Conservation (phyloP, 2,113 vertebrate genomes). For the Fulmarus glacialis region DNA sequence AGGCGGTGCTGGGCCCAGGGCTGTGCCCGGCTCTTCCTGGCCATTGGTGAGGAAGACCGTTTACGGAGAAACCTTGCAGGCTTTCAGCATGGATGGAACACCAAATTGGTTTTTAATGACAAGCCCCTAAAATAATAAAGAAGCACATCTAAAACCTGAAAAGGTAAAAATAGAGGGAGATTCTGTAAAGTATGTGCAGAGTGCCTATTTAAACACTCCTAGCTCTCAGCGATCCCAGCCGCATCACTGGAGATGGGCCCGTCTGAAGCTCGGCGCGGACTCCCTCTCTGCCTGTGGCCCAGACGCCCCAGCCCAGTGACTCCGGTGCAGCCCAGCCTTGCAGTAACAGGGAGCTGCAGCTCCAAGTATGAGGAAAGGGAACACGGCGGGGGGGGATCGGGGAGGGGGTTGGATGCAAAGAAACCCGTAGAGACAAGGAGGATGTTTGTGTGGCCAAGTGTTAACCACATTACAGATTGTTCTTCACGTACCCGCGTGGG, state of each 20-base stretch:
- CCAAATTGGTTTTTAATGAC: neutral
- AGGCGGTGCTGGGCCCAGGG: fast-evolving
- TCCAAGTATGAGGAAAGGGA: neutral
- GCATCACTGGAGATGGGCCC: fast-evolving
- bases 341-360: neutral
- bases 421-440: neutral
- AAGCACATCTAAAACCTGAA: neutral
- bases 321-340: neutral
- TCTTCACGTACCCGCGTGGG: fast-evolving
- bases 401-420: neutral
- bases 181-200: fast-evolving
- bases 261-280: fast-evolving
- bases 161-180: neutral
- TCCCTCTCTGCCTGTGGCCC: neutral
- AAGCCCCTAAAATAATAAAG: neutral
- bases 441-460: fast-evolving
- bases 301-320: neutral
- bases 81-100: fast-evolving
- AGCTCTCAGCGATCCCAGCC: fast-evolving
- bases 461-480: neutral
- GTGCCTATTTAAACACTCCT: fast-evolving
- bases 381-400: fast-evolving
- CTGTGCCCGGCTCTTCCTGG: neutral
- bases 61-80: neutral
- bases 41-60: fast-evolving